Base-by-base conservation (phyloP, 2,797 vertebrate genomes). In the Eleutherodactylus coqui region DNA sequence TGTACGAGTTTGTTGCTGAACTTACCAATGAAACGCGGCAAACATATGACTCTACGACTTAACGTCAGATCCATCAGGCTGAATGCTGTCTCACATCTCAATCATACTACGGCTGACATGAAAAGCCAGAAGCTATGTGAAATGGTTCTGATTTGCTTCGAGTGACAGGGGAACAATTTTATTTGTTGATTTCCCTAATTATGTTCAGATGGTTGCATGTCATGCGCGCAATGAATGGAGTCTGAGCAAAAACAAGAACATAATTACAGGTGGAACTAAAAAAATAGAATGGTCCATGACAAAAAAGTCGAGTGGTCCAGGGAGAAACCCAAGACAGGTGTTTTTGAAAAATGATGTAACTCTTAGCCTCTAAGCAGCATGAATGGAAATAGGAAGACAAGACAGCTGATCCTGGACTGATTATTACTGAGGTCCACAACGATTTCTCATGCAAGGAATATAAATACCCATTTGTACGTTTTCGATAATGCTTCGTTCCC, bases 31-130 rank as follows among this genome's bases (percentile, higher is more conserved):
- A 53, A 73, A 79, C 38, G 34, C 24, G 67, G 81, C 81, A 84
- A 83, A 72, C 82, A 79, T 77, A 72, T 87, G 86, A 84, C 81
- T 87, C 67, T 73, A 73, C 47, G 70, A 84, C 32, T 87, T 73
- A 87, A 45, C 75, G 75, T 87, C 81, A 87, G 64, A 45, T 41
- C 82, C 72, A 58, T 79, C 81, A 84, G 62, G 49, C 32, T 53
- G 32, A 32, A 36, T 87, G 77, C 41, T 58, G 75, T 86, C 73
- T 78, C 21, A 36, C 41, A 55, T 43, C 49, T 87, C 80, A 84
- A 73, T 87, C 86, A 83, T 67, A 70, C 70, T 14, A 49, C 72
- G 64, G 41, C 64, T 84, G 75, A 87, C 76, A 73, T 79, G 70
- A 80, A 75, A 60, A 64, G 86, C 81, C 82, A 79, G 27, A 47